Evolutionary conservation across 1,140 invertebrate species (phyloP).

Genomic region (Tyrophagus putrescentiae): DNA sequence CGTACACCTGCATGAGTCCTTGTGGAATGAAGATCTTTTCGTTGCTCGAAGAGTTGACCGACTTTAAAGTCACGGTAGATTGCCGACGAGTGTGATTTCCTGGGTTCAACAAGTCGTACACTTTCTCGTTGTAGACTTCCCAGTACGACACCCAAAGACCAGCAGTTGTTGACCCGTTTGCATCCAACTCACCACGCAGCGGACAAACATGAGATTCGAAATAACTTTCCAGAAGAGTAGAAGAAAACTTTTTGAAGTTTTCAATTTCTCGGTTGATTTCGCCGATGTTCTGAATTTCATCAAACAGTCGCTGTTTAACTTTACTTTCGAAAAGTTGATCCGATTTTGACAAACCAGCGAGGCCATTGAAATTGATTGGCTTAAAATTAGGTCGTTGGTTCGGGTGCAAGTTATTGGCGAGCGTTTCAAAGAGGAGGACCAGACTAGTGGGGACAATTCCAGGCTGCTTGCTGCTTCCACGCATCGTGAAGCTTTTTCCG

Average conservation of each 20-base stretch:
- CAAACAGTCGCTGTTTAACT: neutral
- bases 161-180: neutral
- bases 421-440: slow-evolving; percentile 77
- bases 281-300: neutral
- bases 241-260: neutral
- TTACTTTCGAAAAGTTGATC: neutral
- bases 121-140: slow-evolving; percentile 83
- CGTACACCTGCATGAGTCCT: slow-evolving; percentile 57
- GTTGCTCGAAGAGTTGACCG: slow-evolving; percentile 44
- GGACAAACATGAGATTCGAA: too few species aligned
- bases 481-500: slow-evolving; percentile 99
- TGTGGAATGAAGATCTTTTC: slow-evolving; percentile 39
- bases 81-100: slow-evolving; percentile 33
- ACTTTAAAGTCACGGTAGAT: slow-evolving; percentile 35
- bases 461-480: slow-evolving; percentile 81
- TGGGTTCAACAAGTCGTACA: slow-evolving; percentile 61
- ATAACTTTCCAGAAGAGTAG: neutral
- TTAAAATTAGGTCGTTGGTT: neutral
- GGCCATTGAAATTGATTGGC: slow-evolving; percentile 7
- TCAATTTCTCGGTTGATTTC: neutral
- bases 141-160: slow-evolving; percentile 70
- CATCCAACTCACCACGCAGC: too few species aligned
- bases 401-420: slow-evolving; percentile 28
- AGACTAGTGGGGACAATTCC: slow-evolving; percentile 97
- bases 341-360: neutral